Evolutionary conservation across 2,113 vertebrate species (phyloP).

Genomic region (Tachycineta bicolor): DNA sequence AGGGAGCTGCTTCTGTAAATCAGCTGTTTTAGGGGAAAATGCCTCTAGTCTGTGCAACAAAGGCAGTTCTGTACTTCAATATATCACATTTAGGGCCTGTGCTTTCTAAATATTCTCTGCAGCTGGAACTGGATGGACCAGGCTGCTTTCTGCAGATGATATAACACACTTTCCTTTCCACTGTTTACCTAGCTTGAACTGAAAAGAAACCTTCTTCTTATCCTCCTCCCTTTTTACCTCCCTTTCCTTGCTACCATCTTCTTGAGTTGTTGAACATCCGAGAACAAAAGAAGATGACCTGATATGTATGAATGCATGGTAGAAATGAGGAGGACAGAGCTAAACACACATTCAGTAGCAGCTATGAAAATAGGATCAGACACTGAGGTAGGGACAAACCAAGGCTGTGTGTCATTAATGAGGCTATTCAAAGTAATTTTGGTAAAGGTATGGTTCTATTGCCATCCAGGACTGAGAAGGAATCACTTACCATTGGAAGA

Average conservation of each 20-base stretch:
- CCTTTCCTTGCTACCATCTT: not conserved
- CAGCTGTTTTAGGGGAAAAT: constrained; percentile 38
- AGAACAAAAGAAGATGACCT: not conserved
- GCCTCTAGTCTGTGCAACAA: not conserved
- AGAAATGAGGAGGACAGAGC: not conserved
- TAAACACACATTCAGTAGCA: not conserved
- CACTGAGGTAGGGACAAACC: not conserved
- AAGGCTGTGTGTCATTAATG: not conserved
- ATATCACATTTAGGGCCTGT: constrained; percentile 7
- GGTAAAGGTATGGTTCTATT: not conserved
- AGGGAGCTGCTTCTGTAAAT: constrained; percentile 41
- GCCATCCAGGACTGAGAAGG: not conserved
- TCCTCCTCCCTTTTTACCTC: not conserved
- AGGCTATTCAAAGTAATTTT: not conserved
- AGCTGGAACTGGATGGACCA: not conserved
- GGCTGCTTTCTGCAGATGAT: not conserved
- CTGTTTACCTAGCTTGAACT: not conserved
- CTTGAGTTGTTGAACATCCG: not conserved
- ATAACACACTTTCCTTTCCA: not conserved
- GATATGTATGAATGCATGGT: not conserved
- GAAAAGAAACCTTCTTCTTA: not conserved
- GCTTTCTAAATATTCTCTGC: constrained; percentile 31
- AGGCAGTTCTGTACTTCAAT: not conserved
- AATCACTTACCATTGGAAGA: not conserved
- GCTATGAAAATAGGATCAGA: not conserved